Conservation (phyloP, 1,140 invertebrate species). For the Drosophila suzukii region DNA sequence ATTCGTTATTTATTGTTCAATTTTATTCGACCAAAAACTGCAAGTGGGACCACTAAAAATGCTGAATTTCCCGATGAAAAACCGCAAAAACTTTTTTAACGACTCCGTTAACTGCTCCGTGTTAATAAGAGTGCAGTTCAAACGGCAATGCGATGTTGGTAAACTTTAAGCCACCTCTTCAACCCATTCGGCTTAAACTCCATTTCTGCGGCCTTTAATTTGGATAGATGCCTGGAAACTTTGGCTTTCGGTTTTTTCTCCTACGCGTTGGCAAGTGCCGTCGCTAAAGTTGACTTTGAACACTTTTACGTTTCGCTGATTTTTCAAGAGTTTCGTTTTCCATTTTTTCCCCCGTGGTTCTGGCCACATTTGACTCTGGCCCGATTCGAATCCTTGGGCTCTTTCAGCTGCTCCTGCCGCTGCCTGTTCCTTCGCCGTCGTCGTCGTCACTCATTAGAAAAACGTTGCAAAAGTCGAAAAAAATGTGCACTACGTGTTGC, state of each 20-base stretch:
- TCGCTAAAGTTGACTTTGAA: constrained; percentile 80
- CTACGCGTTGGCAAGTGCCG: constrained; percentile 49
- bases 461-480: constrained; percentile 72
- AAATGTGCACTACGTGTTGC: constrained; percentile 77
- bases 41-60: background rate
- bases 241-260: constrained; percentile 24
- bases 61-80: background rate
- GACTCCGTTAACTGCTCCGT: background rate
- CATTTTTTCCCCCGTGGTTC: constrained; percentile 31
- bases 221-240: constrained; percentile 22
- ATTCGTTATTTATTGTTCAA: background rate
- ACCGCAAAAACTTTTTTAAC: constrained; percentile 7
- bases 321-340: constrained; percentile 74
- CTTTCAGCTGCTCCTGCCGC: constrained; percentile 19
- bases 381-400: constrained; percentile 14
- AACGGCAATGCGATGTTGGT: background rate
- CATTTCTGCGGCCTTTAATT: constrained; percentile 41
- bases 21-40: background rate
- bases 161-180: constrained; percentile 16
- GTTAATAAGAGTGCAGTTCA: constrained; percentile 10
- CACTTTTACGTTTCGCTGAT: constrained; percentile 83
- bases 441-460: constrained; percentile 79
- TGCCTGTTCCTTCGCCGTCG: constrained; percentile 24
- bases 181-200: constrained; percentile 18
- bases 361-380: constrained; percentile 68